Evolutionary conservation across 2,113 vertebrate species (phyloP).

Genomic region (Sardina pilchardus): DNA sequence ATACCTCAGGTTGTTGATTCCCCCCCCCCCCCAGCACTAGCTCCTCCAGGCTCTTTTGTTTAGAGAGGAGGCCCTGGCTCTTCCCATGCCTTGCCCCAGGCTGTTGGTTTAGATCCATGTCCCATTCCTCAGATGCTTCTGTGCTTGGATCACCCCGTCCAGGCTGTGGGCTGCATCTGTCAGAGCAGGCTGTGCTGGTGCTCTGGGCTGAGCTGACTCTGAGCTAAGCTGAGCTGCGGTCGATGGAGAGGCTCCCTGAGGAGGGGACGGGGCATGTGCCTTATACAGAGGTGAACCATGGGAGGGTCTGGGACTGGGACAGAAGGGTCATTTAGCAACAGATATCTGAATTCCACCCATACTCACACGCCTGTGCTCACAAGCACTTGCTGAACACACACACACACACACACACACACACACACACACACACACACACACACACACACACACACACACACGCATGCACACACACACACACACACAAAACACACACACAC

Average conservation of each 20-base stretch:
- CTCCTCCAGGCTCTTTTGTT: background rate
- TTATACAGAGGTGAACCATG: background rate
- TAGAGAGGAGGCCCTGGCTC: constrained; percentile 47
- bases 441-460: constrained; percentile 27
- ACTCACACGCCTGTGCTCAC: background rate
- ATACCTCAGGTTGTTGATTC: background rate
- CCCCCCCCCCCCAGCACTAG: no score
- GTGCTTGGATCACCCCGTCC: constrained; percentile 64
- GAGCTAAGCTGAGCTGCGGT: background rate
- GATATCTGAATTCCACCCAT: background rate
- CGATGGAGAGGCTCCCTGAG: constrained; percentile 9
- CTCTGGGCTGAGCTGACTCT: constrained; percentile 26
- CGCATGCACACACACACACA: background rate
- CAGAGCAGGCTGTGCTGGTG: constrained; percentile 52
- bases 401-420: background rate
- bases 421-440: constrained; percentile 22
- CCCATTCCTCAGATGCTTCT: constrained; percentile 69
- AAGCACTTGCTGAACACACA: constrained; percentile 24
- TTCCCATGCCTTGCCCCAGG: constrained; percentile 64
- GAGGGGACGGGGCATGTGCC: background rate
- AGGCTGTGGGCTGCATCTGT: constrained; percentile 62
- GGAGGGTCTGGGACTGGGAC: background rate
- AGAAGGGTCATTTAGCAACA: background rate
- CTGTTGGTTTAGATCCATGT: constrained; percentile 68
- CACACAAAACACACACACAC: constrained; percentile 13